These are phyloP conservation scores for Corythucha ciliata DNA, from an alignment of 2,888 invertebrate species.

Conservation along the genomic window DNA sequence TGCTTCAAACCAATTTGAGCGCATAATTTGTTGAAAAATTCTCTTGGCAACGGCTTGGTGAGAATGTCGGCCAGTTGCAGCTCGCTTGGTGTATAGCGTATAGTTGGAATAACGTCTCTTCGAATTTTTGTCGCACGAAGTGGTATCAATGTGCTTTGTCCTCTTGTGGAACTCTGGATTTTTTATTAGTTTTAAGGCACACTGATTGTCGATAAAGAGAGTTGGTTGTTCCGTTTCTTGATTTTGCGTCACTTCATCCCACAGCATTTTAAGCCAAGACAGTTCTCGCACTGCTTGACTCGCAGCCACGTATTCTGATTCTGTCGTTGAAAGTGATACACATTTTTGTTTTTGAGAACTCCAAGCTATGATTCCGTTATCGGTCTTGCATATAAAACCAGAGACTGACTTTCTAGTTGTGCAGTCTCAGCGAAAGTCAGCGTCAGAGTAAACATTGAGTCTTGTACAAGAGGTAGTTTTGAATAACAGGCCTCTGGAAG, in stretches of 20 bases:
- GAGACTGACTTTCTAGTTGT: conserved; percentile 16
- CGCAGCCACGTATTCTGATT: conserved; percentile 16
- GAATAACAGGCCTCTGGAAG: conserved; percentile 14
- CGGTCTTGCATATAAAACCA: conserved; percentile 14
- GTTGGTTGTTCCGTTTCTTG: no score
- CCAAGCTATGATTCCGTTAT: conserved; percentile 14
- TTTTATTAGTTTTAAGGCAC: conserved; percentile 11
- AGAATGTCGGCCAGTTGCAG: conserved; percentile 18
- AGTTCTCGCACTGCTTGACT: conserved; percentile 14
- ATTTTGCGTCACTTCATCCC: neutral
- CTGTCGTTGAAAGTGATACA: conserved; percentile 19
- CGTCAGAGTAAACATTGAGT: conserved; percentile 32
- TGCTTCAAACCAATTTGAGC: conserved; percentile 10
- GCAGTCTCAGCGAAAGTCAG: conserved; percentile 33
- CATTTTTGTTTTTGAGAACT: conserved; percentile 7
- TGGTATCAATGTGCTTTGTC: conserved; percentile 14
- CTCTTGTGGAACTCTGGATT: conserved; percentile 17
- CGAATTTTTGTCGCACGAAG: no score
- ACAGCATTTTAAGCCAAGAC: conserved; percentile 8
- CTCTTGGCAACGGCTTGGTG: conserved; percentile 13
- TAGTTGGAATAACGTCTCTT: no score
- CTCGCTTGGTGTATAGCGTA: no score
- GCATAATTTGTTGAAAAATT: conserved; percentile 10
- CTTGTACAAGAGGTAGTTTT: neutral
- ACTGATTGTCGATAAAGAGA: conserved; percentile 11